Evolutionary conservation across 2,113 vertebrate species (phyloP).

Genomic region (Polypterus bichir): DNA sequence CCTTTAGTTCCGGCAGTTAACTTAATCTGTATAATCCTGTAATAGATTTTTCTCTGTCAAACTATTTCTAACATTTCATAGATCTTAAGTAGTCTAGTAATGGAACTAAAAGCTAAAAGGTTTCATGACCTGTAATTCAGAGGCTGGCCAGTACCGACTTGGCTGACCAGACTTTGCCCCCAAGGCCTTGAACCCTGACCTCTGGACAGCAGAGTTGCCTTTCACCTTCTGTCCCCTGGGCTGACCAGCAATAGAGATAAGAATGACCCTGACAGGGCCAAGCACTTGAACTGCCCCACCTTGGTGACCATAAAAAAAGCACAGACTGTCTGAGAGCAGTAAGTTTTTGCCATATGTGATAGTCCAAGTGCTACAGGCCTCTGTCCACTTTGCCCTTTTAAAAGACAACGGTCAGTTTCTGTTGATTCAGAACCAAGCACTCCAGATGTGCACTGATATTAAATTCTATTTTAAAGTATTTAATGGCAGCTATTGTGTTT

Average conservation of each 20-base stretch:
- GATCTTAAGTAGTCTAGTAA: slow-evolving; percentile 11
- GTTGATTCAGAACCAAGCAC: background rate
- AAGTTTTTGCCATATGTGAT: slow-evolving; percentile 5
- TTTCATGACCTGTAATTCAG: slow-evolving; percentile 26
- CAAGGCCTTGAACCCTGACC: slow-evolving; percentile 19
- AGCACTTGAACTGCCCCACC: slow-evolving; percentile 26
- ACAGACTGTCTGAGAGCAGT: slow-evolving; percentile 12
- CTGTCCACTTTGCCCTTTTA: slow-evolving; percentile 5
- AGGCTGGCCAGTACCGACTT: background rate
- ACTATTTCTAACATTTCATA: background rate
- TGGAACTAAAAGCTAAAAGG: slow-evolving; percentile 18
- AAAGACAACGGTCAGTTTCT: background rate
- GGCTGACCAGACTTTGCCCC: slow-evolving; percentile 15
- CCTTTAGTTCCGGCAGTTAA: too few relatives aligned
- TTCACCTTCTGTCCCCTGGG: slow-evolving; percentile 28
- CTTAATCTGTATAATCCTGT: too few relatives aligned
- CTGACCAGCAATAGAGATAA: slow-evolving; percentile 19
- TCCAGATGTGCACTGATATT: slow-evolving; percentile 17
- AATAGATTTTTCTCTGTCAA: too few relatives aligned
- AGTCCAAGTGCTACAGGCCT: slow-evolving; percentile 5
- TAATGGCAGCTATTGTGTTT: too few relatives aligned
- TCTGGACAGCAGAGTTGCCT: slow-evolving; percentile 8
- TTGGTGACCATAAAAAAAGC: slow-evolving; percentile 15
- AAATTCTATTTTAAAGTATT: slow-evolving; percentile 4
- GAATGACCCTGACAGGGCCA: slow-evolving; percentile 15